These are phyloP conservation scores for Puma concolor DNA, from an alignment of 2,113 vertebrate genomes.

Conservation along the genomic window DNA sequence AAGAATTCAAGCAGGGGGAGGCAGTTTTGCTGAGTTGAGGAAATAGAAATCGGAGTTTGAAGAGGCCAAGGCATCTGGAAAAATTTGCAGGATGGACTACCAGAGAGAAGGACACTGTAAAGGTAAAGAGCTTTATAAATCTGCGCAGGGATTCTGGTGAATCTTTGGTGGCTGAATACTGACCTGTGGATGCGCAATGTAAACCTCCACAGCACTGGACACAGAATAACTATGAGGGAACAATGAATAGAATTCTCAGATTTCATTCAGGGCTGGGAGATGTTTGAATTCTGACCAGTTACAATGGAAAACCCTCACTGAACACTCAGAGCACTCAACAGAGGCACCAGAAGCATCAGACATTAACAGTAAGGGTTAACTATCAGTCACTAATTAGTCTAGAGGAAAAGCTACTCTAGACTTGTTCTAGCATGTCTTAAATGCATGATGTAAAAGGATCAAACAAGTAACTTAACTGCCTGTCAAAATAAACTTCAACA, in stretches of 20 bases:
- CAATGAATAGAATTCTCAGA: neutral
- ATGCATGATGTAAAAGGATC: neutral
- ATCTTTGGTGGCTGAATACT: neutral
- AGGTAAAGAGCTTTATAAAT: neutral
- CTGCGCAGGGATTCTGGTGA: neutral
- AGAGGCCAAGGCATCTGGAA: neutral
- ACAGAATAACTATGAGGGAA: neutral
- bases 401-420: neutral
- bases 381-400: neutral
- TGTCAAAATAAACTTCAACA: neutral
- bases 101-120: neutral
- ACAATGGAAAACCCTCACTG: neutral
- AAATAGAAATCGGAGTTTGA: neutral
- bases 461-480: neutral
- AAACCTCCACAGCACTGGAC: neutral
- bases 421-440: neutral
- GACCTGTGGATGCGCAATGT: neutral
- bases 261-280: neutral
- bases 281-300: neutral
- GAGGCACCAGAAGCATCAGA: neutral
- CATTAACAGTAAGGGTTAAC: neutral
- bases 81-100: neutral
- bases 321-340: neutral
- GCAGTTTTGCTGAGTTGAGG: neutral
- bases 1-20: neutral